These are phyloP conservation scores for Petroica traversi DNA, from an alignment of 2,113 vertebrate species.

Conservation along the genomic window DNA sequence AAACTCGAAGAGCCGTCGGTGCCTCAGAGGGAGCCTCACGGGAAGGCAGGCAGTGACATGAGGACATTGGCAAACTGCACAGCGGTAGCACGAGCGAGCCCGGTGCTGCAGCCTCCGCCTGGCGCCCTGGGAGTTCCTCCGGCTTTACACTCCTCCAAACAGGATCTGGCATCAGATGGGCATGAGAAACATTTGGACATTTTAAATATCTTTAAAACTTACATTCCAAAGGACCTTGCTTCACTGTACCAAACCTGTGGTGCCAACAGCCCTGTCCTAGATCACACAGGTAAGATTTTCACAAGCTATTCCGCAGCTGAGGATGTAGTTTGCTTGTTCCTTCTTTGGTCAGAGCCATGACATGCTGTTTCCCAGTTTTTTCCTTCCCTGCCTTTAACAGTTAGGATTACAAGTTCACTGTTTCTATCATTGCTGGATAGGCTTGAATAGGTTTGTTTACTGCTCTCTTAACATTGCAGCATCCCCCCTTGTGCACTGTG, in stretches of 20 bases:
- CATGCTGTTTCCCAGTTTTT: neutral
- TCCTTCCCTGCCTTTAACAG: neutral
- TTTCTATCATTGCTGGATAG: constrained; percentile 20
- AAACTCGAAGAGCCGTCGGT: constrained; percentile 64
- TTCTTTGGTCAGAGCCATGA: neutral
- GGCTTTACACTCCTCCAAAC: constrained; percentile 69
- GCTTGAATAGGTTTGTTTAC: constrained; percentile 29
- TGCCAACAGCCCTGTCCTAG: constrained; percentile 77
- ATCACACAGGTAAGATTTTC: constrained; percentile 82
- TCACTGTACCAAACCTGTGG: constrained; percentile 89
- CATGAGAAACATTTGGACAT: constrained; percentile 81
- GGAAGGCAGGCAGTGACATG: constrained; percentile 63
- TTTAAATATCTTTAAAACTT: constrained; percentile 87
- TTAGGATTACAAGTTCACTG: neutral
- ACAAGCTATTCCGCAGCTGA: neutral
- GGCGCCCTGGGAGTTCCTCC: constrained; percentile 30
- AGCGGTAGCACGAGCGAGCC: constrained; percentile 40
- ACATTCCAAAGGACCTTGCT: constrained; percentile 89
- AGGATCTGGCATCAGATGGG: constrained; percentile 74
- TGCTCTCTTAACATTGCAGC: neutral
- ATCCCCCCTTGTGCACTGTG: neutral
- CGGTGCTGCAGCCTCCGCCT: constrained; percentile 58
- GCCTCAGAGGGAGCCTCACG: constrained; percentile 69
- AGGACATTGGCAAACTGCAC: constrained; percentile 69
- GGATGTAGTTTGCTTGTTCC: rapidly evolving